Base-by-base conservation (phyloP, 2,888 invertebrate genomes). In the Machimus rusticus region DNA sequence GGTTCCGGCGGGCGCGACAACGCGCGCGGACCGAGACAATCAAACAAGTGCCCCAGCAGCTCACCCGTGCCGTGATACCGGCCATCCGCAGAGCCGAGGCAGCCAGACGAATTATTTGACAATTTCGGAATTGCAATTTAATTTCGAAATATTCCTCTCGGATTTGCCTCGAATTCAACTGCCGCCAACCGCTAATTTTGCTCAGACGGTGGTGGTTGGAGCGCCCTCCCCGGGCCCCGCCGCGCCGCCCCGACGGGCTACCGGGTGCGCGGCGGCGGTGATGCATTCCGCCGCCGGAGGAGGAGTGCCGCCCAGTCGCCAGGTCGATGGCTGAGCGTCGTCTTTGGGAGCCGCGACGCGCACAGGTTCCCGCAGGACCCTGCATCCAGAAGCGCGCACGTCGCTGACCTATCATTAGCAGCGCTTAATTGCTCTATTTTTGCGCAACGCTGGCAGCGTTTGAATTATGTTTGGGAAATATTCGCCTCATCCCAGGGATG, bases 101-200 rank as follows among this genome's bases (percentile, higher is more conserved):
- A 66, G 66, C 66, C 66, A 66, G 66, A 66, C 66, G 3, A 66
- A 28, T 66, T 66, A 66, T 66, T 55, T 55, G 81, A 81, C 55
- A 55, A 81, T 81, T 81, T 81, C 16, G 81, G 46, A 23, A 78
- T 55, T 81, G 55, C 34, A 39, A 79, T 79, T 79, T 43, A 79
- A 43, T 46, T 46, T 79, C 46, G 16, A 39, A 79, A 43, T 39
- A 39, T 39, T 28, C 28, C 28, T 55, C 31, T 51, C 19, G 81
- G 34, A 55, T 51, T 55, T 55, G 46, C 81, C 28, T 55, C 81
- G 14, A n/a, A 57, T 85, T 85, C 74, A 85, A 85, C 74, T 85
- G 19, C 74, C 74, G 39, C n/a, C 85, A 31, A 85, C 85, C 46
- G 84, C 84, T 85, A 85, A 85, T 85, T 85, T 85, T 46, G 74